phyloP scores from a whole-genome alignment of 1,140 invertebrate species.

The Sitodiplosis mosellana region DNA sequence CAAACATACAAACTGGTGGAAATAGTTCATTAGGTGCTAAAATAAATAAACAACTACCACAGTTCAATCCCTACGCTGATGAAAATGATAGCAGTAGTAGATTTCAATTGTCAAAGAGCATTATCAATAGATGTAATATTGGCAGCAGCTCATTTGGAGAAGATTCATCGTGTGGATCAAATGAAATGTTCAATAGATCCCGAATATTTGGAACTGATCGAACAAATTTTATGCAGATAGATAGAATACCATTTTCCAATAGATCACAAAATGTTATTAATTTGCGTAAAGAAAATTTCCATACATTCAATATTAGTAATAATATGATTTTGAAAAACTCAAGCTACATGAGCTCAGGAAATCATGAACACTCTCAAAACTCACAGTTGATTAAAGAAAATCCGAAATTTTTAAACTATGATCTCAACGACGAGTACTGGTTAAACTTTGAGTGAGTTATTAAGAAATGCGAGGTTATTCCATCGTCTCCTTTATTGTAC shows the following conservation, averaged over 20 bases:
- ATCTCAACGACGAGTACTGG: slow-evolving; percentile 2
- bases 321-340: background rate
- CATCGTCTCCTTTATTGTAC: background rate
- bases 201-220: background rate
- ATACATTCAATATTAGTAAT: background rate
- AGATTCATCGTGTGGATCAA: background rate
- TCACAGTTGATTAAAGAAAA: background rate
- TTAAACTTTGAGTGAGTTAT: slow-evolving; percentile 1
- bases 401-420: background rate
- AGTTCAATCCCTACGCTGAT: background rate
- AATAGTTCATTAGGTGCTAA: background rate
- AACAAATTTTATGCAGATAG: background rate
- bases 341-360: background rate
- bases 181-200: too few species aligned
- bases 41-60: background rate
- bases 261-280: background rate
- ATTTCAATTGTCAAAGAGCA: background rate
- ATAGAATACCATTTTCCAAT: background rate
- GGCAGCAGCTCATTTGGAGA: background rate
- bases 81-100: background rate
- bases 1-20: background rate
- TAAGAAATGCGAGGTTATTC: background rate
- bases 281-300: background rate
- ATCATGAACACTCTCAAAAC: too few species aligned
- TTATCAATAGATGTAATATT: background rate